Evolutionary conservation across 2,113 vertebrate species (phyloP).

Genomic region (Psammodynastes pulverulentus): DNA sequence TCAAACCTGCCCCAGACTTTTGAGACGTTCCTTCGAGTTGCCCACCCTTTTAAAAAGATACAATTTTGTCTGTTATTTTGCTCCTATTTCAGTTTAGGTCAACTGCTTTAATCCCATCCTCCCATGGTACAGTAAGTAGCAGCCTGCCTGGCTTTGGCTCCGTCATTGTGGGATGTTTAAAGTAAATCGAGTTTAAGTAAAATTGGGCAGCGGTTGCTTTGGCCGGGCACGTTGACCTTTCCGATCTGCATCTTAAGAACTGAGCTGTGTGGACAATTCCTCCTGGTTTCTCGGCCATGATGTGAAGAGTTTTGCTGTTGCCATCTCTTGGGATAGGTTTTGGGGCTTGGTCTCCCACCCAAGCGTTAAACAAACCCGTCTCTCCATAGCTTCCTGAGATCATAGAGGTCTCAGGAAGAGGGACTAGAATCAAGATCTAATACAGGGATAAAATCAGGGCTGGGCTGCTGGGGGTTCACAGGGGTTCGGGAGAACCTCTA

Average conservation of each 20-base stretch:
- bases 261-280: neutral
- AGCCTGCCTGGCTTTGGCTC: too few relatives aligned
- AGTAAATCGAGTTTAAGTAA: neutral
- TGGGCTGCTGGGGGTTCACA: too few relatives aligned
- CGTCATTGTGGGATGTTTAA: too few relatives aligned
- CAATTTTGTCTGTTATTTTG: neutral
- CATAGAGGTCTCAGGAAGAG: too few relatives aligned
- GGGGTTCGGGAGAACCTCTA: too few relatives aligned
- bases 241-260: neutral
- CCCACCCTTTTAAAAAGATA: neutral
- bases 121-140: neutral
- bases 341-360: neutral
- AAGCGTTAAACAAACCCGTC: neutral
- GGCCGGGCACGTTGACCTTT: neutral
- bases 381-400: neutral
- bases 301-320: neutral
- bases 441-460: too few relatives aligned
- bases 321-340: neutral
- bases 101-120: neutral
- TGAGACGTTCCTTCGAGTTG: neutral
- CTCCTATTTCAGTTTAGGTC: neutral
- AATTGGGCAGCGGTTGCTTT: neutral
- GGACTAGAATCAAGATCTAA: too few relatives aligned
- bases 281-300: neutral
- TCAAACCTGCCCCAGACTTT: neutral